Conservation (phyloP, 2,888 invertebrate genomes). For the Agriopis leucophaearia region DNA sequence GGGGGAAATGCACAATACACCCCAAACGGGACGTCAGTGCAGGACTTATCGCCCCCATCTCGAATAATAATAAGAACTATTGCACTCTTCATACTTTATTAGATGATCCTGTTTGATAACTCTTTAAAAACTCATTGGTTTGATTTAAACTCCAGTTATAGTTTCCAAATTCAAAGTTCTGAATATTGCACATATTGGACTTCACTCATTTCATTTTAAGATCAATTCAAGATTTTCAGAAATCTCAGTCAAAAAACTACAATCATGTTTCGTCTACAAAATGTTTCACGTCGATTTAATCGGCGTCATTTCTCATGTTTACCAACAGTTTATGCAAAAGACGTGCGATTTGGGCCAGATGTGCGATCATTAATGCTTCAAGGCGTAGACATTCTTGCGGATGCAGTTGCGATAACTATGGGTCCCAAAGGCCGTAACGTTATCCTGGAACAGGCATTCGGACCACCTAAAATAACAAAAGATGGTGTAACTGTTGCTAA, state of each 20-base stretch:
- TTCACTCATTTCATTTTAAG: neutral
- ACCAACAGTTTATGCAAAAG: constrained; percentile 91
- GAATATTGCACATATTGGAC: neutral
- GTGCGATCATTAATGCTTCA: constrained; percentile 98
- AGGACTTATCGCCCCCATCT: too few relatives aligned
- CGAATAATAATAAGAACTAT: too few relatives aligned
- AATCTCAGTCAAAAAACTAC: neutral
- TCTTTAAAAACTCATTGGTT: constrained; percentile 1
- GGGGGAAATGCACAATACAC: too few relatives aligned
- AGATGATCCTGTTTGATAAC: neutral
- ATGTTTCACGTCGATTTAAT: constrained; percentile 40
- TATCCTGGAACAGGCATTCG: constrained; percentile 99
- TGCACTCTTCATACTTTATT: neutral
- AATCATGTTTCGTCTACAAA: constrained; percentile 59
- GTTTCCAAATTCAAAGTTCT: constrained; percentile 5
- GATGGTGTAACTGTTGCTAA: constrained; percentile 99
- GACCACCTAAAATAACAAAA: constrained; percentile 99
- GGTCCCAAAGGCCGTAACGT: constrained; percentile 99
- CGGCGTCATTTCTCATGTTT: constrained; percentile 41
- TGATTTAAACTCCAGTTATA: neutral
- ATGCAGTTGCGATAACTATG: constrained; percentile 99
- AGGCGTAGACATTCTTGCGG: constrained; percentile 98
- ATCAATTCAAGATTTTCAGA: constrained; percentile 2
- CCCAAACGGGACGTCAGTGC: too few relatives aligned
- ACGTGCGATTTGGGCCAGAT: constrained; percentile 98